Conservation (phyloP, 2,113 vertebrate genomes). For the Octodon degus region DNA sequence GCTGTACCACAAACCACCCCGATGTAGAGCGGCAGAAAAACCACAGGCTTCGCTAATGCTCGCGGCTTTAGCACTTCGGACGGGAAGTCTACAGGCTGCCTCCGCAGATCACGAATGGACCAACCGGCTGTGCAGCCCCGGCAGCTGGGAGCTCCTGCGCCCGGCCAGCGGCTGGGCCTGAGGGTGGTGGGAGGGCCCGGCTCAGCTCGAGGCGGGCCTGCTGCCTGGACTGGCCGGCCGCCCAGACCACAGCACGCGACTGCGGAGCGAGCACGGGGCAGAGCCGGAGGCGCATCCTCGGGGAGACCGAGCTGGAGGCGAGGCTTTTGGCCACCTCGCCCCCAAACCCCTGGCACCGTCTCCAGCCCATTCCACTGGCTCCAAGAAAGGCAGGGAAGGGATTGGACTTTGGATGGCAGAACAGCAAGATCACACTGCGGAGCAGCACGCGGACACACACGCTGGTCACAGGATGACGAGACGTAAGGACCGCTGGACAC, state of each 20-base stretch:
- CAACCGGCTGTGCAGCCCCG: background rate
- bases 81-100: background rate
- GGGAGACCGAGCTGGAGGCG: background rate
- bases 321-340: background rate
- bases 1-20: background rate
- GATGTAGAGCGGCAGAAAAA: background rate
- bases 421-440: background rate
- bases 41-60: background rate
- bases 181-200: background rate
- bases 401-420: background rate
- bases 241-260: background rate
- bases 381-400: background rate
- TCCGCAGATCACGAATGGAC: background rate
- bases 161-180: background rate
- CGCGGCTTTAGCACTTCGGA: background rate
- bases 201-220: background rate
- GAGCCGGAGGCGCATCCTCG: background rate
- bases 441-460: background rate
- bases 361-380: background rate
- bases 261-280: background rate
- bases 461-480: background rate
- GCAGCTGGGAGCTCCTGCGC: background rate
- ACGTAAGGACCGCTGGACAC: background rate
- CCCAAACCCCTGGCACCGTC: background rate
- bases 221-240: background rate